Base-by-base conservation (phyloP, 2,888 invertebrate species). In the Xanthorhoe spadicearia region DNA sequence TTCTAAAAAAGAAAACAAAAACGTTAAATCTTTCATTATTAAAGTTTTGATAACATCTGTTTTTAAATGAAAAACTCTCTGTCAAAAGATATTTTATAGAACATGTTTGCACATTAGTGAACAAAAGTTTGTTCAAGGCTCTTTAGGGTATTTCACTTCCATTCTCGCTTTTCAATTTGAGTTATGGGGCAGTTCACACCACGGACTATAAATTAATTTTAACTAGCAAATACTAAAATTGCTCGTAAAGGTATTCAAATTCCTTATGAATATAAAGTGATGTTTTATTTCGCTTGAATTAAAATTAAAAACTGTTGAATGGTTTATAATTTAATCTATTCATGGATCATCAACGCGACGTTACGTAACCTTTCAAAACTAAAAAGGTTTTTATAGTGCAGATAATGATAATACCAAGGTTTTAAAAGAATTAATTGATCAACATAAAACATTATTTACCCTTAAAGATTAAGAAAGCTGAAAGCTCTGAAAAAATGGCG, bases 111-210 rank as follows among this genome's bases (percentile, higher is more conserved):
- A 54, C 15, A 61, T 43, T 43, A 61, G 28, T 52, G 56, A 46
- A 61, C 48, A 58, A 59, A 64, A 66, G 51, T 63, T 50, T 17
- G 48, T 66, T 62, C 54, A 55, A 62, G 54, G 66, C 61, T 38
- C 43, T 66, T 61, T 17, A 48, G 32, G 46, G 48, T 58, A 43
- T 66, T 64, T 62, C 56, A 61, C 51, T 55, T 52, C 59, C 55
- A 62, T 62, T 66, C 62, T 62, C 46, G 51, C 51, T 55, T 55
- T 66, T 55, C 17, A 35, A 43, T 55, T 15, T 66, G 62, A 66
- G n/a, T 64, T 61, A 64, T 57, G 8, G 59, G 55, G 52, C 38
- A 55, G 55, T 67, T 67, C 52, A 48, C 67, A 60, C 63, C 43
- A 60, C 52, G 38, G 35, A 28, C 53, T 3, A 63, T 64, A 67